phyloP scores from a whole-genome alignment of 2,113 vertebrate species.

The Austrofundulus limnaeus region DNA sequence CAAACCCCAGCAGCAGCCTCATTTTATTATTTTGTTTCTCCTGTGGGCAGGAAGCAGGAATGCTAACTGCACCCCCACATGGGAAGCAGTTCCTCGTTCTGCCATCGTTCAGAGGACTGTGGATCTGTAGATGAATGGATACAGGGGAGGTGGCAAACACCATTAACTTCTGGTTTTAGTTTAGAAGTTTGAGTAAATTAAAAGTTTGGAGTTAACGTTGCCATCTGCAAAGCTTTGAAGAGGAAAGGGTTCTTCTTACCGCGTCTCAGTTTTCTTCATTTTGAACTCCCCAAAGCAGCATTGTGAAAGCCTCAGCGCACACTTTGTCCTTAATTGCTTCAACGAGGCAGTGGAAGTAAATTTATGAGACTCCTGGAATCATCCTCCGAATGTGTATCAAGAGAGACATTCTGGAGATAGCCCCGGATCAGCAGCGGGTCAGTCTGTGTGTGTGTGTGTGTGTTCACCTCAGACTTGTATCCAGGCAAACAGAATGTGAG shows the following conservation, averaged over 20 bases:
- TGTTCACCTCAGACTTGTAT: constrained; percentile 38
- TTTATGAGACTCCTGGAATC: constrained; percentile 54
- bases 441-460: constrained; percentile 20
- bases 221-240: constrained; percentile 18
- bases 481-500: constrained; percentile 45
- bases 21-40: constrained; percentile 40
- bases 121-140: constrained; percentile 27
- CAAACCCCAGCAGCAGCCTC: constrained; percentile 12
- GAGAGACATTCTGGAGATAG: constrained; percentile 40
- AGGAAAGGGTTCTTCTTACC: neutral
- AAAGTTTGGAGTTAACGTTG: constrained; percentile 2
- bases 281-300: constrained; percentile 50
- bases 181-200: no score
- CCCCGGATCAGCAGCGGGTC: constrained; percentile 45
- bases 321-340: constrained; percentile 69
- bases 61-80: constrained; percentile 38
- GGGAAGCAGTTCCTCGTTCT: constrained; percentile 45
- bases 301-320: constrained; percentile 62
- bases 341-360: constrained; percentile 61
- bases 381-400: constrained; percentile 47
- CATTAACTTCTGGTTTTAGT: neutral
- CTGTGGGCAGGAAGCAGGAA: constrained; percentile 43
- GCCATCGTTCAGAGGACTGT: constrained; percentile 36
- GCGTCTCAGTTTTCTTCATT: neutral
- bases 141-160: constrained; percentile 39